A percentile compares a stretch with the other conserved stretches of the same genome.
phyloP scores from a whole-genome alignment of 1,140 invertebrate genomes.

The Conopomorpha cramerella region DNA sequence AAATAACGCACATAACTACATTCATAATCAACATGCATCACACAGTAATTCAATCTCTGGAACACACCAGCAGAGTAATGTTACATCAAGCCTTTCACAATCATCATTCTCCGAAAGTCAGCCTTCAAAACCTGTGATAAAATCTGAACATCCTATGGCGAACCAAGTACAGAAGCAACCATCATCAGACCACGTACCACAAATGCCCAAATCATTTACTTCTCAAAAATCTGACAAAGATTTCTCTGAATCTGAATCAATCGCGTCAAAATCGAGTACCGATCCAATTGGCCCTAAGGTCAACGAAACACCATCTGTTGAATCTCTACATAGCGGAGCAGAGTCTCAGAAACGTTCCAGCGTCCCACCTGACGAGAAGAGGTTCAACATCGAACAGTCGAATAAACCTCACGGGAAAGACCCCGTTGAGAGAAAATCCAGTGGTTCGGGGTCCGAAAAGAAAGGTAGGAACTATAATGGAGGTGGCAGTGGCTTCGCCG shows the following conservation, averaged over 20 bases:
- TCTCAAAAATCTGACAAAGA: conserved; percentile 37
- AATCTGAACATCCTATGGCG: no score
- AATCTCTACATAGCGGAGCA: conserved; percentile 16
- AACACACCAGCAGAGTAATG: conserved; percentile 16
- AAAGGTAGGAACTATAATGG: conserved; percentile 43
- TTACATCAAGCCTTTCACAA: conserved; percentile 22
- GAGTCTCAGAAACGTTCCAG: conserved; percentile 21
- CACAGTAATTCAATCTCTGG: conserved; percentile 15
- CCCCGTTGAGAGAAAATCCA: conserved; percentile 51
- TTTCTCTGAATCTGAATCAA: conserved; percentile 35
- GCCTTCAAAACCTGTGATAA: conserved; percentile 17
- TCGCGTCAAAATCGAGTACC: conserved; percentile 30
- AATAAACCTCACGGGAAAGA: conserved; percentile 43
- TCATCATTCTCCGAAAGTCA: conserved; percentile 14
- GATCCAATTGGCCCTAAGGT: conserved; percentile 23
- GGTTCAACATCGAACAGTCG: conserved; percentile 28
- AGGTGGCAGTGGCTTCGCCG: conserved; percentile 36
- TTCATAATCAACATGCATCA: conserved; percentile 19
- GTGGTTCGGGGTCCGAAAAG: conserved; percentile 56
- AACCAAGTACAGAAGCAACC: conserved; percentile 20
- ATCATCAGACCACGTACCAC: conserved; percentile 16
- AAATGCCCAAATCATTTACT: conserved; percentile 17
- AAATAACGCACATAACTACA: conserved; percentile 18
- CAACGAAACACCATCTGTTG: conserved; percentile 19
- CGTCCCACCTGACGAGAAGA: conserved; percentile 27